A percentile compares a stretch with the other conserved stretches of the same genome.
Conservation (phyloP, 2,797 vertebrate genomes). For the Acipenser ruthenus region DNA sequence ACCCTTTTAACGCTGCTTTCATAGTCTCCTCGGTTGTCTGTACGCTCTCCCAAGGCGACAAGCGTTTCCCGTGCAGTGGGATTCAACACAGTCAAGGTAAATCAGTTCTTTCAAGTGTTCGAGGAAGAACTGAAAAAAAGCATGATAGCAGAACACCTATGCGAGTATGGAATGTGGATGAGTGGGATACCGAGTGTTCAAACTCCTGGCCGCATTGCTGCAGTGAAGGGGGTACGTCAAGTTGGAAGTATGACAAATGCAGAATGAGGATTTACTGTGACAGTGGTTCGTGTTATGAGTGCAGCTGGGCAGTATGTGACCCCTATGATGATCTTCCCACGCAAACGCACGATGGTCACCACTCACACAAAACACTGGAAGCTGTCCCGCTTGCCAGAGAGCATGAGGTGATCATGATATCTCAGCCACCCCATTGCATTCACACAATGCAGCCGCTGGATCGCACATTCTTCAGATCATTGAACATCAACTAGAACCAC, state of each 20-base stretch:
- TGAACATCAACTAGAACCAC: too few species aligned
- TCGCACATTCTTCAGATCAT: neutral
- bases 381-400: neutral
- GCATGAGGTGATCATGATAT: neutral
- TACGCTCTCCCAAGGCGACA: too few species aligned
- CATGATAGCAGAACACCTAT: too few species aligned
- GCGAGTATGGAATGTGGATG: conserved; percentile 5
- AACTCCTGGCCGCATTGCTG: neutral
- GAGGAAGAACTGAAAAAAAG: neutral
- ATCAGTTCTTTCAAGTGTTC: neutral
- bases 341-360: conserved; percentile 2
- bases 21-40: too few species aligned
- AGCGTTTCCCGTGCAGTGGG: too few species aligned
- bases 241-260: conserved; percentile 3
- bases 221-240: conserved; percentile 1
- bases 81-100: neutral
- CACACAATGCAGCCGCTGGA: neutral
- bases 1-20: too few species aligned
- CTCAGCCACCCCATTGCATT: conserved; percentile 2
- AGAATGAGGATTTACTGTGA: conserved; percentile 4
- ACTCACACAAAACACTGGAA: neutral
- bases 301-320: conserved; percentile 2
- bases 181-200: conserved; percentile 6
- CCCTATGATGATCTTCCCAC: conserved; percentile 3
- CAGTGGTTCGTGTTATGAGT: conserved; percentile 3